These are phyloP conservation scores for Chrysodeixis includens DNA, from an alignment of 2,888 invertebrate genomes.

Conservation along the genomic window DNA sequence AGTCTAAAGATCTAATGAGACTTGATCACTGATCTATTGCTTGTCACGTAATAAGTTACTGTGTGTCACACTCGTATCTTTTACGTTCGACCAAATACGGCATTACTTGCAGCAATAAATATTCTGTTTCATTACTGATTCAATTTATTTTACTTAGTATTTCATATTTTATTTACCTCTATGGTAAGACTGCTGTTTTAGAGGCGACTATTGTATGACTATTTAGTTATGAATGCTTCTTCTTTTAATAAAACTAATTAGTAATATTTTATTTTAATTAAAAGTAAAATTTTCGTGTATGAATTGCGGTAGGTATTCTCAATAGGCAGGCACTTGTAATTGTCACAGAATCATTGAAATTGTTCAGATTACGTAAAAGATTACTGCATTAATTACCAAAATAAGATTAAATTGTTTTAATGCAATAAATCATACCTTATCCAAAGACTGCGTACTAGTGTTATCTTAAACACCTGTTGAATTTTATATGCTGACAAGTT, in stretches of 20 bases:
- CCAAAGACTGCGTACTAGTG: neutral
- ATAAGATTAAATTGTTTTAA: too few species aligned
- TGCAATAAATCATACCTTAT: neutral
- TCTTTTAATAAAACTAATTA: too few species aligned
- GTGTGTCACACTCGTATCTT: constrained; percentile 11
- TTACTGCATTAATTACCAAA: neutral
- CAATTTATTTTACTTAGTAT: neutral
- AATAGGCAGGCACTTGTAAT: too few species aligned
- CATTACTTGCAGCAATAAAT: constrained; percentile 12
- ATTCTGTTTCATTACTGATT: neutral
- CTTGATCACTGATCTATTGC: constrained; percentile 8
- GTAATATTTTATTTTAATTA: too few species aligned
- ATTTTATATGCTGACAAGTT: constrained; percentile 32
- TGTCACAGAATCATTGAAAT: too few species aligned
- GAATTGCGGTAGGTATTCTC: too few species aligned
- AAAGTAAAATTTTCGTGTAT: too few species aligned
- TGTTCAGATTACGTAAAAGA: neutral
- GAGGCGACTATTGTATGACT: neutral
- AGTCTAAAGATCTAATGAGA: neutral
- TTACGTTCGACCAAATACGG: constrained; percentile 14
- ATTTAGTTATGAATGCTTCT: neutral
- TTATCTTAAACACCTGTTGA: constrained; percentile 24
- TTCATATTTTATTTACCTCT: neutral
- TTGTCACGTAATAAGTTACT: constrained; percentile 23
- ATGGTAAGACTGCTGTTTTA: neutral